Evolutionary conservation across 2,888 invertebrate genomes (phyloP).

Genomic region (Timandra comae): DNA sequence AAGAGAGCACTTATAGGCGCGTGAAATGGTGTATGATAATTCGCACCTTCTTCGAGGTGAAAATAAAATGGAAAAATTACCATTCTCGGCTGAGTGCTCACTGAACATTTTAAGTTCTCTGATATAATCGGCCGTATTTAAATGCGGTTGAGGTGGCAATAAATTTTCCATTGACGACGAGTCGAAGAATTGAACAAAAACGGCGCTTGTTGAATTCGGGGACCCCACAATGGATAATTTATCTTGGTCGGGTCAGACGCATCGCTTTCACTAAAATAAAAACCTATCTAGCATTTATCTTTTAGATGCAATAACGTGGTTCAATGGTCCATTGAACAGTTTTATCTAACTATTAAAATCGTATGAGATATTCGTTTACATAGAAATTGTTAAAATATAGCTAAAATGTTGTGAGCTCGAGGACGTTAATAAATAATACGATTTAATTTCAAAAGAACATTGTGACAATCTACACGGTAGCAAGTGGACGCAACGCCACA

Average conservation of each 20-base stretch:
- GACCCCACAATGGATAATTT: conserved; percentile 71
- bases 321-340: no score
- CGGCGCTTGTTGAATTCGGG: conserved; percentile 65
- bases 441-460: conserved; percentile 10
- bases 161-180: conserved; percentile 72
- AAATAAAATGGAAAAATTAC: conserved; percentile 51
- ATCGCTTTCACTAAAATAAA: conserved; percentile 48
- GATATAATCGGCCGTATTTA: conserved; percentile 70
- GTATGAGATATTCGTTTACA: no score
- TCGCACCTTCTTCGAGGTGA: conserved; percentile 30
- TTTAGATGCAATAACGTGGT: conserved; percentile 23
- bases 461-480: conserved; percentile 5
- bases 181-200: conserved; percentile 75
- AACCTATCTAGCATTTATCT: conserved; percentile 25
- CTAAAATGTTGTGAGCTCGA: no score
- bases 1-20: conserved; percentile 5
- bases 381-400: no score
- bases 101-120: conserved; percentile 53
- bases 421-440: conserved; percentile 5
- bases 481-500: conserved; percentile 5
- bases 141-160: conserved; percentile 65
- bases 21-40: conserved; percentile 32
- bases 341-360: no score
- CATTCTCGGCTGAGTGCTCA: conserved; percentile 48
- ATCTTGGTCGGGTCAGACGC: conserved; percentile 58